phyloP scores from a whole-genome alignment of 2,113 vertebrate genomes.

The Daphoenositta chrysoptera region DNA sequence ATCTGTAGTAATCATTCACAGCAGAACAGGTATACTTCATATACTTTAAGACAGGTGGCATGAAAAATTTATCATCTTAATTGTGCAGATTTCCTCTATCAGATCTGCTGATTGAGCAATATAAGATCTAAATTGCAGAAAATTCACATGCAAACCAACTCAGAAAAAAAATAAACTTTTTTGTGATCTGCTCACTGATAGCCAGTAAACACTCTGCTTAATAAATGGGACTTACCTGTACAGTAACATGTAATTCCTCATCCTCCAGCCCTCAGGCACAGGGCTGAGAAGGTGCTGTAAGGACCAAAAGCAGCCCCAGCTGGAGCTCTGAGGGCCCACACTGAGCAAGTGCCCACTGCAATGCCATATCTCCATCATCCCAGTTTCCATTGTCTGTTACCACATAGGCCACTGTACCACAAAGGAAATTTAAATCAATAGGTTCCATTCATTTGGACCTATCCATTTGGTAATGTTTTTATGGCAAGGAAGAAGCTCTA shows the following conservation, averaged over 20 bases:
- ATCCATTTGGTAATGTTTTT: neutral
- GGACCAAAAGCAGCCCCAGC: neutral
- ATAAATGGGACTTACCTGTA: neutral
- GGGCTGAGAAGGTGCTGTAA: neutral
- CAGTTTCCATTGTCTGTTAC: neutral
- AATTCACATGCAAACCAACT: slow-evolving; percentile 3
- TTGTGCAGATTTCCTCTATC: slow-evolving; percentile 55
- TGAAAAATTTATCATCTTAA: slow-evolving; percentile 62
- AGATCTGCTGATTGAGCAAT: slow-evolving; percentile 17
- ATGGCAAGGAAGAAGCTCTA: neutral
- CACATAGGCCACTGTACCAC: neutral
- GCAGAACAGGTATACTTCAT: slow-evolving; percentile 52
- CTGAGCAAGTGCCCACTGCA: neutral
- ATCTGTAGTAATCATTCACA: slow-evolving; percentile 53
- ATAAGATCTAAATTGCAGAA: slow-evolving; percentile 17
- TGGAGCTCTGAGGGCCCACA: neutral
- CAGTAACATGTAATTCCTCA: neutral
- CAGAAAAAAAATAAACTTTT: slow-evolving; percentile 10
- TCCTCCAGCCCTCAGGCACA: neutral
- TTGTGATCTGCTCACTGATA: neutral
- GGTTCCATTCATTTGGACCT: neutral
- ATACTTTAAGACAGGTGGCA: slow-evolving; percentile 39
- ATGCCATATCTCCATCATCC: neutral
- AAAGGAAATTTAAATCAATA: neutral
- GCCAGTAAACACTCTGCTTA: neutral